phyloP scores from a whole-genome alignment of 2,113 vertebrate genomes.

The Pithys albifrons region DNA sequence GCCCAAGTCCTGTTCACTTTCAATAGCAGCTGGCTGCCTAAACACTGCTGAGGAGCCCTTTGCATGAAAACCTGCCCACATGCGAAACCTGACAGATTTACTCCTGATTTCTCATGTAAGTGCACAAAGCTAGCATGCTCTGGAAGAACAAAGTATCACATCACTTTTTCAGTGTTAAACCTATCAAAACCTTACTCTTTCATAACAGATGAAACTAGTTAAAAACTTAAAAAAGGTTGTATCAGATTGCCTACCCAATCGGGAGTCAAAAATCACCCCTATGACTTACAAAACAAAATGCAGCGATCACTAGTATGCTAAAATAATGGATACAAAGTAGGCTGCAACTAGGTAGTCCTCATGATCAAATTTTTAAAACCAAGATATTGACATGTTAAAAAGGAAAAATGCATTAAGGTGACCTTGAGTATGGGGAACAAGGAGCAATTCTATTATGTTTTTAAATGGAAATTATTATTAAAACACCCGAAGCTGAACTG shows the following conservation, averaged over 20 bases:
- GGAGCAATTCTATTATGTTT: background rate
- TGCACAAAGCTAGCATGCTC: background rate
- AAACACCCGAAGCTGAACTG: constrained; percentile 33
- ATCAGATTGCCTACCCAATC: background rate
- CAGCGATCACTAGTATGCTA: background rate
- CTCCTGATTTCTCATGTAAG: background rate
- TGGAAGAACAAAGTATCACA: background rate
- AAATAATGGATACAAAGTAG: background rate
- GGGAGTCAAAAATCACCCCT: background rate
- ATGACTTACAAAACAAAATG: background rate
- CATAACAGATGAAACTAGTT: background rate
- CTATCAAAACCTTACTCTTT: background rate
- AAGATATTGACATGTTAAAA: constrained; percentile 20
- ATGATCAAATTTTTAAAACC: background rate
- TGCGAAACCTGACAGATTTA: background rate
- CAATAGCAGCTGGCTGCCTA: background rate
- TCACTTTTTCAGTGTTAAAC: constrained; percentile 4
- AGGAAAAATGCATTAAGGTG: background rate
- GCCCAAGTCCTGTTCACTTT: background rate
- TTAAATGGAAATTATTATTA: constrained; percentile 37
- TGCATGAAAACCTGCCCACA: background rate
- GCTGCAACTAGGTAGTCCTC: background rate
- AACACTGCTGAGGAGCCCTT: background rate
- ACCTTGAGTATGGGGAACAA: background rate
- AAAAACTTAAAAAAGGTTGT: background rate